Base-by-base conservation (phyloP, 2,888 invertebrate species). In the Thelaira solivaga region DNA sequence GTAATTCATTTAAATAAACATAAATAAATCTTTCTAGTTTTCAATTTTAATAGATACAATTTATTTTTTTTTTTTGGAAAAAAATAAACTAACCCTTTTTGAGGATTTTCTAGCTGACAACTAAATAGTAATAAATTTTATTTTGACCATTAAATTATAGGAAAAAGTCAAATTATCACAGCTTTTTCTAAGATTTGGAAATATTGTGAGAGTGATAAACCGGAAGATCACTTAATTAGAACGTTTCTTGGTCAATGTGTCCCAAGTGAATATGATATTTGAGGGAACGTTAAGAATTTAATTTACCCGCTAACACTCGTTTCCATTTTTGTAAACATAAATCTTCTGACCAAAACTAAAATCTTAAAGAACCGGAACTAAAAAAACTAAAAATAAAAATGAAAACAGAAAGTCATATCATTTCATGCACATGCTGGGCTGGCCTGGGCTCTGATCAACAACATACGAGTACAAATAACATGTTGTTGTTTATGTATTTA, bases 171-270 rank as follows among this genome's bases (percentile, higher is more conserved):
- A 84, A 86, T 85, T 87, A 86, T 84, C 83, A 65, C 86, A 83
- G 85, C 82, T 47, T 71, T 45, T 69, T 73, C 24, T 67, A 61
- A 47, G 34, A 51, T 51, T 74, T 84, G 39, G 53, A 10, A 11
- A 7, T 18, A 62, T 29, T 20, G 43, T 49, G 49, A 31, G 85
- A 85, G 69, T 41, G 53, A 53, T 84, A 86, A 85, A 82, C 81
- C 86, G 86, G 87, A 87, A 84, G 86, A 86, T 84, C 83, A 82
- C 82, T 83, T 85, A 86, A 87, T 87, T 86, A 87, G 85, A 83
- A 75, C 78, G 62, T 72, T 74, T 62, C 62, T 80, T 75, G 84
- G 83, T 82, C 76, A 76, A 45, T 72, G 22, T 39, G 36, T 68
- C 74, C 67, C 74, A 47, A n/a, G 45, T 31, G 61, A 67, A 55